Conservation (phyloP, 2,113 vertebrate genomes). For the Carlito syrichta region DNA sequence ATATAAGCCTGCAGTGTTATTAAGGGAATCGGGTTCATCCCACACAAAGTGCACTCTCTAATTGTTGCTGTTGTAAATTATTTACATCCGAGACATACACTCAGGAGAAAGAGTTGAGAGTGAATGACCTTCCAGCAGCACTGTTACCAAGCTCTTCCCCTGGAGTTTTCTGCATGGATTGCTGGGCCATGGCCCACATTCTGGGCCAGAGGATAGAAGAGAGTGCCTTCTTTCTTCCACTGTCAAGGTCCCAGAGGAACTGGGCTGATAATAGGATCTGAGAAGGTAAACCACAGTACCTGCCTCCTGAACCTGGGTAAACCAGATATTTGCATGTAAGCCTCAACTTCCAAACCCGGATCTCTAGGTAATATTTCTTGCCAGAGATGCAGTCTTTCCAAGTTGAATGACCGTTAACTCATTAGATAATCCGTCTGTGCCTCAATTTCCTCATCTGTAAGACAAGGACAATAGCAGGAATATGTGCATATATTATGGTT, state of each 20-base stretch:
- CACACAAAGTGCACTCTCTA: slow-evolving; percentile 47
- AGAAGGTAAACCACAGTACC: background rate
- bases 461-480: background rate
- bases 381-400: background rate
- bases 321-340: background rate
- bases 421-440: background rate
- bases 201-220: slow-evolving; percentile 36
- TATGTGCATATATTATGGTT: background rate
- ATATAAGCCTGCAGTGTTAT: background rate
- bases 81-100: slow-evolving; percentile 63
- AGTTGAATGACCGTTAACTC: background rate
- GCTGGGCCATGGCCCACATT: slow-evolving; percentile 58
- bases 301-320: background rate
- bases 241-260: background rate
- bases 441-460: background rate
- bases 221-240: background rate
- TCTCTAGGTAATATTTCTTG: background rate
- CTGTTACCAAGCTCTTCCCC: slow-evolving; percentile 38
- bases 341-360: background rate
- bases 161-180: slow-evolving; percentile 65
- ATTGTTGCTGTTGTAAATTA: slow-evolving; percentile 28
- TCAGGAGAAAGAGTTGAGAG: slow-evolving; percentile 43
- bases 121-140: slow-evolving; percentile 49
- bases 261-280: fast-evolving
- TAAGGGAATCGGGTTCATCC: slow-evolving; percentile 54